A percentile compares a stretch with the other conserved stretches of the same genome.
phyloP scores from a whole-genome alignment of 2,797 vertebrate species.

The Percopsis omiscomaycus region DNA sequence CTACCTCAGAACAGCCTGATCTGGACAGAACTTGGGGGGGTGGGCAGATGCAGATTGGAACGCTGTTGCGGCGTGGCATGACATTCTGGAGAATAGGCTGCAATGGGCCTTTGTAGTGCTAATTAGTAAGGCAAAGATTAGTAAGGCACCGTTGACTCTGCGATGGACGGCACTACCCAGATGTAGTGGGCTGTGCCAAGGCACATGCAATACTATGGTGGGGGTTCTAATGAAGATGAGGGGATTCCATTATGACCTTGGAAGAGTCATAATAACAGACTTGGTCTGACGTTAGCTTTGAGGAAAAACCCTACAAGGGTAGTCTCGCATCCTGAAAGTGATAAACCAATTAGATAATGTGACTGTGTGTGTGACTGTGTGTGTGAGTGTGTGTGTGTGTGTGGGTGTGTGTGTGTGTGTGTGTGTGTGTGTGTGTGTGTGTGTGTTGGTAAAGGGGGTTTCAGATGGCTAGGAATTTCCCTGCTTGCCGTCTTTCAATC shows the following conservation, averaged over 20 bases:
- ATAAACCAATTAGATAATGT: slow-evolving; percentile 48
- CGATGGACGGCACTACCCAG: slow-evolving; percentile 17
- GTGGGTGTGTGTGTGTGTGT: slow-evolving; percentile 10
- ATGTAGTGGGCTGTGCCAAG: slow-evolving; percentile 11
- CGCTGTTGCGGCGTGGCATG: too few relatives aligned
- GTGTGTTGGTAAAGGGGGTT: slow-evolving; percentile 26
- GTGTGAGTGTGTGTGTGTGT: slow-evolving; percentile 2
- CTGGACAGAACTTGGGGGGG: too few relatives aligned
- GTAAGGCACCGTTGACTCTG: too few relatives aligned
- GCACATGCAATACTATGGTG: slow-evolving; percentile 35
- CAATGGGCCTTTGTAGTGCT: too few relatives aligned
- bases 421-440: slow-evolving; percentile 24
- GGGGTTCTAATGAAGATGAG: slow-evolving; percentile 38
- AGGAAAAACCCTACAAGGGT: slow-evolving; percentile 50
- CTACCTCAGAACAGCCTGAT: too few relatives aligned
- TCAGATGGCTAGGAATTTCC: slow-evolving; percentile 59
- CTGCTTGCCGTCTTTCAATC: slow-evolving; percentile 45
- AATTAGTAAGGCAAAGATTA: too few relatives aligned
- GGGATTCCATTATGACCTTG: slow-evolving; percentile 44
- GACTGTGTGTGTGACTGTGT: slow-evolving; percentile 25
- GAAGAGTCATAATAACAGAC: slow-evolving; percentile 46
- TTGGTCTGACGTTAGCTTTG: slow-evolving; percentile 48
- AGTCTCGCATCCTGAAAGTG: slow-evolving; percentile 35
- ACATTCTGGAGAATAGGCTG: too few relatives aligned
- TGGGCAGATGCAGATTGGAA: too few relatives aligned